Conservation (phyloP, 2,888 invertebrate genomes). For the Thalpophila matura region DNA sequence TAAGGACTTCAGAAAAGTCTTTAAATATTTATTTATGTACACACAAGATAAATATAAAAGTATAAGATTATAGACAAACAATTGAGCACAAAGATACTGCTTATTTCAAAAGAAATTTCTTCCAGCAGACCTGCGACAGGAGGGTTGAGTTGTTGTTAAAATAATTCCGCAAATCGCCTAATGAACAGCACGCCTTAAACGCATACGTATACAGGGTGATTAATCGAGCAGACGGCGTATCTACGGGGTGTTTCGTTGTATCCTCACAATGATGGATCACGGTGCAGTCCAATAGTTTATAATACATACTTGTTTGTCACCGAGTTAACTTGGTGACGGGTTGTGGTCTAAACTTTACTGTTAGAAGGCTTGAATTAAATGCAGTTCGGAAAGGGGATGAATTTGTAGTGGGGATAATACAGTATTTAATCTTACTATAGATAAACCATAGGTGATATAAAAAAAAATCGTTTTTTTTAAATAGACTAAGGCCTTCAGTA, state of each 20-base stretch:
- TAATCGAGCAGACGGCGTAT: constrained; percentile 83
- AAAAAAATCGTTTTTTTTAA: too few species aligned
- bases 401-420: neutral
- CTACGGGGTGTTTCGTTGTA: constrained; percentile 81
- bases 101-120: too few species aligned
- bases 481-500: too few species aligned
- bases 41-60: too few species aligned
- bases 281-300: constrained; percentile 66
- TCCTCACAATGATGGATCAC: constrained; percentile 84
- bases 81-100: too few species aligned
- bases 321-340: constrained; percentile 46
- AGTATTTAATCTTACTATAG: too few species aligned
- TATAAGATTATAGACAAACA: too few species aligned
- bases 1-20: constrained; percentile 10
- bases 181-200: constrained; percentile 65
- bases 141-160: too few species aligned
- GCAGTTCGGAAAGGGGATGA: neutral
- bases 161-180: constrained; percentile 22
- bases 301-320: constrained; percentile 58
- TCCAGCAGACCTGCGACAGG: too few species aligned
- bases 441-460: neutral
- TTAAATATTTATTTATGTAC: too few species aligned
- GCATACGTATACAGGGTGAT: constrained; percentile 78
- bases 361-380: neutral
- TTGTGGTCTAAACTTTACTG: constrained; percentile 17